Conservation (phyloP, 1,140 invertebrate genomes). For the Drosophila willistoni region DNA sequence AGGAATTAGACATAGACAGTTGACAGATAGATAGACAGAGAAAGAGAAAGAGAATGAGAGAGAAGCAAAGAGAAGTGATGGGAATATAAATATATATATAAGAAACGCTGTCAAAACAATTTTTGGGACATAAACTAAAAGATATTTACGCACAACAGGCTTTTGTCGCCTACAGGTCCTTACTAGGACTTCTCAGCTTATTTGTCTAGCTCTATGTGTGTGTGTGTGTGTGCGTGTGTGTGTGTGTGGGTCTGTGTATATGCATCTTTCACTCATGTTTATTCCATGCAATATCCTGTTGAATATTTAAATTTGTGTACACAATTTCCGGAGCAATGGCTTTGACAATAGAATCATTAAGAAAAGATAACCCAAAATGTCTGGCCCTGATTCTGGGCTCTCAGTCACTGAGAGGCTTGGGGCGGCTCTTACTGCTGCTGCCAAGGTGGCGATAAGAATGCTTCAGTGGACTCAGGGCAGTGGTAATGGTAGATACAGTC, state of each 20-base stretch:
- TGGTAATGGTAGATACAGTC: not conserved
- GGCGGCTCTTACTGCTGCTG: not conserved
- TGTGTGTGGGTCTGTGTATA: conserved; percentile 23
- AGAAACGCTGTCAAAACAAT: conserved; percentile 50
- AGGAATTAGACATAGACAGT: conserved; percentile 22
- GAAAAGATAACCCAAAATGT: conserved; percentile 60
- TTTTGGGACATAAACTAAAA: conserved; percentile 53
- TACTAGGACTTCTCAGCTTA: conserved; percentile 27
- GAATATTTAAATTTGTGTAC: conserved; percentile 80
- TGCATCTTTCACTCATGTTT: conserved; percentile 54
- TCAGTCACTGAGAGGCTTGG: not conserved
- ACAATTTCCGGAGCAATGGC: conserved; percentile 76
- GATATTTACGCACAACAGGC: conserved; percentile 60
- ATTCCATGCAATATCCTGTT: conserved; percentile 79
- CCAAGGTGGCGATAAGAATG: conserved; percentile 59
- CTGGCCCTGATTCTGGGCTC: conserved; percentile 24
- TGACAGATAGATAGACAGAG: not conserved
- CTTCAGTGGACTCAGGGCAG: conserved; percentile 37
- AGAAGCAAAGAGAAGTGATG: not conserved
- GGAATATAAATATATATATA: conserved; percentile 8
- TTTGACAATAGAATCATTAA: conserved; percentile 79
- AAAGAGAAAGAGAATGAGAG: conserved; percentile 22
- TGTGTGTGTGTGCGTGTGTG: conserved; percentile 22
- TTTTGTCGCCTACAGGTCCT: conserved; percentile 67
- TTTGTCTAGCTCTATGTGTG: conserved; percentile 3